Base-by-base conservation (phyloP, 2,113 vertebrate genomes). In the Chamaetylas fuelleborni region DNA sequence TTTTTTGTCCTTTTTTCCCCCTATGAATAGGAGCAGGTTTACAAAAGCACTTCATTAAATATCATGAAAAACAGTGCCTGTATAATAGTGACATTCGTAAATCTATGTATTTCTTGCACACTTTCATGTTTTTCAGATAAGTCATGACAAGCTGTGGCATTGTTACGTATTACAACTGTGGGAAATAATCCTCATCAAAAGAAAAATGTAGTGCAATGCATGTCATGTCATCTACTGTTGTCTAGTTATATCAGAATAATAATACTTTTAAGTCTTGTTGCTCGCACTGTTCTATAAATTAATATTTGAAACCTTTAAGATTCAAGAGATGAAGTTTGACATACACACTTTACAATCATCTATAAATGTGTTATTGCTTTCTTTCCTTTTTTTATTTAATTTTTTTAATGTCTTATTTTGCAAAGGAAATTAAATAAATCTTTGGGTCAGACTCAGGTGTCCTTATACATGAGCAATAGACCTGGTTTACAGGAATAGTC, bases 121-220 rank as follows among this genome's bases (percentile, higher is more conserved):
- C n/a, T 91, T 45, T 94, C n/a, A 13, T 77, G 69, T 89, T 91
- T 94, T 54, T 74, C 28, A 73, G 45, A 66, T 69, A 92, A 93
- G 20, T 47, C 73, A 28, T 90, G 72, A 82, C 82, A 82, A 53
- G 33, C 29, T 86, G n/a, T 73, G 17, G 6, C 58, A 81, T 57
- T 54, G 54, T 81, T 88, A 58, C 25, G 6, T 92, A 38, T 61
- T 79, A 72, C 38, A 45, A 48, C 58, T 90, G 23, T 45, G 94
- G 56, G 50, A 91, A 79, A 91, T 57, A 83, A 79, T 54, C 62
- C 50, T 92, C 50, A 79, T 88, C 80, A 77, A 90, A 88, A 92
- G n/a, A 19, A 88, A 82, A 91, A 89, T 42, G 11, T 43, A 81
- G 5, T 24, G 15, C 38, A 70, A 25, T 77, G 45, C 33, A 77